phyloP scores from a whole-genome alignment of 2,797 vertebrate species.

The Pipistrellus nathusii region DNA sequence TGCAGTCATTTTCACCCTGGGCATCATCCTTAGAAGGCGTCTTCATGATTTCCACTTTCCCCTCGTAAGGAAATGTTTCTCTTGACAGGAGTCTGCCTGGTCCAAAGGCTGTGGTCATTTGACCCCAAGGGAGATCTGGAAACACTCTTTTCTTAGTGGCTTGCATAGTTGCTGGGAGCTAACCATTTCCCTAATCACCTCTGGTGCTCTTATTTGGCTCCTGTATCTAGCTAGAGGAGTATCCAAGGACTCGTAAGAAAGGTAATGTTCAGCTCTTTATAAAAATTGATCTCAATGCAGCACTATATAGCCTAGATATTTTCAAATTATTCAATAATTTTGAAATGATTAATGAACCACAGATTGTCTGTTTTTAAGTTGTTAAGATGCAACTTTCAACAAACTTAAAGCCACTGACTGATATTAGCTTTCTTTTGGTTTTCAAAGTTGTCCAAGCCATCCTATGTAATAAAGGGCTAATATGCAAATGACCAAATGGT shows the following conservation, averaged over 20 bases:
- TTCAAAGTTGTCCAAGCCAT: conserved; percentile 15
- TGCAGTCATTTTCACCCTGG: not conserved
- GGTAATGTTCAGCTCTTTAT: not conserved
- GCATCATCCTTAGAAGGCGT: not conserved
- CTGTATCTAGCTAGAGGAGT: not conserved
- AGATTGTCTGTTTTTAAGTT: not conserved
- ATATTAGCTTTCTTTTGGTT: conserved; percentile 14
- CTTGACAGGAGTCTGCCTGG: not conserved
- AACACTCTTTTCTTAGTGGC: not conserved
- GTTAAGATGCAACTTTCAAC: not conserved
- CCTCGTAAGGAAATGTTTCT: not conserved
- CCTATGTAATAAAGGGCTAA: no score
- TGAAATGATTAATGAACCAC: conserved; percentile 15
- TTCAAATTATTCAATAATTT: not conserved
- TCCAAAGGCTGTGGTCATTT: not conserved
- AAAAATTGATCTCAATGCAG: not conserved
- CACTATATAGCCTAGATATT: not conserved
- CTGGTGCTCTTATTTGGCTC: not conserved
- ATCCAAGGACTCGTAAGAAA: not conserved
- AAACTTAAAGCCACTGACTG: not conserved
- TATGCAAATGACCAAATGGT: no score
- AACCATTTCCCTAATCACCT: not conserved
- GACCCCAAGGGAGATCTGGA: not conserved
- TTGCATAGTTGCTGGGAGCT: not conserved
- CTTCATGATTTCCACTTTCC: not conserved